Evolutionary conservation across 2,113 vertebrate species (phyloP).

Genomic region (Elachura formosa): DNA sequence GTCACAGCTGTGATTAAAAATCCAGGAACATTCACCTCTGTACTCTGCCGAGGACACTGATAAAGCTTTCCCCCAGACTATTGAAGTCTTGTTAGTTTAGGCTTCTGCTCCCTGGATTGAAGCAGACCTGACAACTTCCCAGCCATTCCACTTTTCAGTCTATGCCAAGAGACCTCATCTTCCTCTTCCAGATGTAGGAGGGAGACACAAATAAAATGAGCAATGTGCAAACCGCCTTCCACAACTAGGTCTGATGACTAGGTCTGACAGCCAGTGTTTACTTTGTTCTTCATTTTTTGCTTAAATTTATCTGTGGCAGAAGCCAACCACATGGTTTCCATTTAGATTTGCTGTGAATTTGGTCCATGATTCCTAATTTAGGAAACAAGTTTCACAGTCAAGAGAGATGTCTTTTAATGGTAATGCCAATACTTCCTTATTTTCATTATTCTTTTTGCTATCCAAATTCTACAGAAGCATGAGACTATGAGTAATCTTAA

Average conservation of each 20-base stretch:
- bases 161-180: neutral
- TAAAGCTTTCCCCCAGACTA: neutral
- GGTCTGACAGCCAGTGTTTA: fast-evolving
- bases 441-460: neutral
- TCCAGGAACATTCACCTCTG: neutral
- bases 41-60: neutral
- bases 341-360: neutral
- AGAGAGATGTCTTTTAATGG: neutral
- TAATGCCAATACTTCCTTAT: neutral
- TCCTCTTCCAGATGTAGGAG: neutral
- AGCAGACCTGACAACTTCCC: neutral
- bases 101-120: neutral
- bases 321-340: neutral
- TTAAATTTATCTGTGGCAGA: neutral
- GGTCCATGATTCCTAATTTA: neutral
- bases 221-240: neutral
- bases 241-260: neutral
- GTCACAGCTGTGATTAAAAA: neutral
- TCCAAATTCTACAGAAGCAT: neutral
- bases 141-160: neutral
- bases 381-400: neutral
- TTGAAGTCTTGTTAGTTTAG: neutral
- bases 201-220: neutral
- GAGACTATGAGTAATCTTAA: neutral
- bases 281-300: neutral